Conservation (phyloP, 37 sponge, comb jelly and placozoan genomes). For the Chondrosia reniformis region DNA sequence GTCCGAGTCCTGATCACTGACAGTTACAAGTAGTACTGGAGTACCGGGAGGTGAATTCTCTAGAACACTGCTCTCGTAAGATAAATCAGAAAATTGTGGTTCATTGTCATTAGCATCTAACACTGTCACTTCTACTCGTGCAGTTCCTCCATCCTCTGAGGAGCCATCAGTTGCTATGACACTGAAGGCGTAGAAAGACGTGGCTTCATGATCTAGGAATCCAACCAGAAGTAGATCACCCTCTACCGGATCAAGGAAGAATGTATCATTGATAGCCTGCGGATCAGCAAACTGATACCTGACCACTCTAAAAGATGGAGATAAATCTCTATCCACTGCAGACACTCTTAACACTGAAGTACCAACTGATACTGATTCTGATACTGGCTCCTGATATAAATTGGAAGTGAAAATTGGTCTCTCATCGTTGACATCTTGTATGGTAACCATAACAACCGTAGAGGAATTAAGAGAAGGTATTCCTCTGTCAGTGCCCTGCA, state of each 20-base stretch:
- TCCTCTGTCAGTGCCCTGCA: conserved; percentile 6
- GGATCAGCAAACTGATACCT: conserved; percentile 17
- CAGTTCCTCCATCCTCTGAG: conserved; percentile 17
- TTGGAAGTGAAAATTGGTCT: conserved; percentile 32
- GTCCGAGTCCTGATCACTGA: conserved; percentile 42
- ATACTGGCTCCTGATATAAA: conserved; percentile 11
- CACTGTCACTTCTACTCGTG: conserved; percentile 31
- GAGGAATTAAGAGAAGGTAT: neutral
- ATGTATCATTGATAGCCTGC: neutral
- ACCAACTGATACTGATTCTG: conserved; percentile 29
- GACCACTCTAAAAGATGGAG: neutral
- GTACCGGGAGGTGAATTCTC: conserved; percentile 31
- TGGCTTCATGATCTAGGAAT: conserved; percentile 41
- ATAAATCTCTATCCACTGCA: conserved; percentile 38
- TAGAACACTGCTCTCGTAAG: neutral
- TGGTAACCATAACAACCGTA: conserved; percentile 15
- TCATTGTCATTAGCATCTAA: conserved; percentile 67
- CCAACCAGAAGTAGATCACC: conserved; percentile 6
- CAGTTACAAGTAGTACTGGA: conserved; percentile 25
- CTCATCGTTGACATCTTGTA: conserved; percentile 46
- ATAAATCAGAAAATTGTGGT: conserved; percentile 39
- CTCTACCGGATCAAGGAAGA: conserved; percentile 26
- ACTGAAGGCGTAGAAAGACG: conserved; percentile 1
- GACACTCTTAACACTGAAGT: conserved; percentile 18
- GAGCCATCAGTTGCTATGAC: conserved; percentile 51